Conservation (phyloP, 2,888 invertebrate species). For the Hemaris fuciformis region DNA sequence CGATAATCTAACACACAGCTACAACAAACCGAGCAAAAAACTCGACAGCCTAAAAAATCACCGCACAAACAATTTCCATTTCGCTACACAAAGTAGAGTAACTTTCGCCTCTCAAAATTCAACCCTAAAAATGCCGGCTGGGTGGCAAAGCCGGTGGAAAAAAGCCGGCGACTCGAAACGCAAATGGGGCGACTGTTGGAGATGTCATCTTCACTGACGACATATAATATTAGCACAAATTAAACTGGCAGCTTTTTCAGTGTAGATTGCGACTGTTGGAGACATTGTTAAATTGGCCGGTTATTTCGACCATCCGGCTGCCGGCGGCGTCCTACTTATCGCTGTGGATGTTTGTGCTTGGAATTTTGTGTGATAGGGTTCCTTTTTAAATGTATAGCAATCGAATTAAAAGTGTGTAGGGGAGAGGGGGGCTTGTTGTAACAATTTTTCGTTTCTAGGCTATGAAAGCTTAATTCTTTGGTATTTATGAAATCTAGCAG, state of each 20-base stretch:
- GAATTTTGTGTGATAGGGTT: not conserved
- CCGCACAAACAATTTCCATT: conserved; percentile 1
- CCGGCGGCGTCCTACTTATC: conserved; percentile 12
- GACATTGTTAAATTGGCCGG: conserved; percentile 31
- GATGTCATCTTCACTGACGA: conserved; percentile 11
- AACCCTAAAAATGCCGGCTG: not conserved
- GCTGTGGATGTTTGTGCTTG: not conserved
- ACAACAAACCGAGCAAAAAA: conserved; percentile 15
- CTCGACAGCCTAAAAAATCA: not conserved
- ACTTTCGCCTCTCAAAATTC: conserved; percentile 2
- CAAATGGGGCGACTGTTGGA: conserved; percentile 8
- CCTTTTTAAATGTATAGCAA: too few relatives aligned
- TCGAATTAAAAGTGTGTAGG: too few relatives aligned
- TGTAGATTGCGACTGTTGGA: conserved; percentile 16
- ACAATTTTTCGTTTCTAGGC: too few relatives aligned
- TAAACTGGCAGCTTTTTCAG: conserved; percentile 15
- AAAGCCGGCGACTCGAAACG: conserved; percentile 10
- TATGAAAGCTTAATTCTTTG: too few relatives aligned
- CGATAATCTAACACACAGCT: not conserved
- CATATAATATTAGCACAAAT: conserved; percentile 17
- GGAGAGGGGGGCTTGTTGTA: too few relatives aligned
- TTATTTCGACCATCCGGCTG: conserved; percentile 28
- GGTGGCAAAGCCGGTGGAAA: not conserved
- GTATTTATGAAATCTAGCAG: too few relatives aligned
- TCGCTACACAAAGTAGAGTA: conserved; percentile 1